phyloP scores from a whole-genome alignment of 2,888 invertebrate species.

The Leptinotarsa rubiginosa region DNA sequence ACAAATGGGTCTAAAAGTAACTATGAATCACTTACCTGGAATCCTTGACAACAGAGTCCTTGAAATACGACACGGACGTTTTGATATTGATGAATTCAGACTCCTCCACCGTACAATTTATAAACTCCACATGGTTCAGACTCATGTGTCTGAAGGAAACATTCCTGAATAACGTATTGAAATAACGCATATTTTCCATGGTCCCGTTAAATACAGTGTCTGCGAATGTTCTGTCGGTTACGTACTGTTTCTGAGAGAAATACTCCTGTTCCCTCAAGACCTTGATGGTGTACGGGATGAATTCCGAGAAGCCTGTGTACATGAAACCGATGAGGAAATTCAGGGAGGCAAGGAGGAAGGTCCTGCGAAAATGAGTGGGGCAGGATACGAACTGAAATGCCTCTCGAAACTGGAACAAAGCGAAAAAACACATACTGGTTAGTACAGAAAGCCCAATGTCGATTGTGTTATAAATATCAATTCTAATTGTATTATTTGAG shows the following conservation, averaged over 20 bases:
- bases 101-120: conserved; percentile 77
- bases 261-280: conserved; percentile 65
- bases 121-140: conserved; percentile 79
- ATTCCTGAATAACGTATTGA: conserved; percentile 71
- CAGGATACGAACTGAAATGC: conserved; percentile 77
- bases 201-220: conserved; percentile 70
- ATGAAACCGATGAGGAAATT: conserved; percentile 70
- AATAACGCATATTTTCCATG: conserved; percentile 75
- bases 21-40: conserved; percentile 69
- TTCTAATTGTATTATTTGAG: too few relatives aligned
- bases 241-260: conserved; percentile 54
- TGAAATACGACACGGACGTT: conserved; percentile 77
- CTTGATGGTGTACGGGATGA: conserved; percentile 68
- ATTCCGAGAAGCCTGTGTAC: conserved; percentile 70
- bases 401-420: conserved; percentile 74
- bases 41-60: conserved; percentile 72
- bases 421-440: too few relatives aligned
- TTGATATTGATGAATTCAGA: conserved; percentile 79
- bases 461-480: too few relatives aligned
- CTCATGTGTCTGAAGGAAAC: conserved; percentile 77
- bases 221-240: conserved; percentile 55
- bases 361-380: conserved; percentile 73
- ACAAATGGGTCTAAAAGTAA: neutral
- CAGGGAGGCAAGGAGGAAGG: conserved; percentile 71
- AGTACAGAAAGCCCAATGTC: too few relatives aligned